Conservation (phyloP, 2,797 vertebrate species). For the Squalus acanthias region DNA sequence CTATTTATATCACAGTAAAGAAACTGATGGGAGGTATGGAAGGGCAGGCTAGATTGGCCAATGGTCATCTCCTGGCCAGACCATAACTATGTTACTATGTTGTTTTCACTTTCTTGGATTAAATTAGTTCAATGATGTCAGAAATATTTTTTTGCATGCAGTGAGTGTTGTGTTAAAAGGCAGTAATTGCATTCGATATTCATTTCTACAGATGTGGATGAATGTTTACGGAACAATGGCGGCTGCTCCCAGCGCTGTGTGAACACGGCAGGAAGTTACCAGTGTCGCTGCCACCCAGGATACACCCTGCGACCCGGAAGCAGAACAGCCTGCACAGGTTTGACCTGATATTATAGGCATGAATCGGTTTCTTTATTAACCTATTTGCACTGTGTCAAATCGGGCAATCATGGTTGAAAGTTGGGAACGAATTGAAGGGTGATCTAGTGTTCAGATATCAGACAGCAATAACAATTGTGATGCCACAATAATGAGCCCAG, state of each 20-base stretch:
- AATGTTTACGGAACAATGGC: conserved; percentile 17
- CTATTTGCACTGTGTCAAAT: neutral
- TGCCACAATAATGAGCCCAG: too few relatives aligned
- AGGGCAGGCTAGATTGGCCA: neutral
- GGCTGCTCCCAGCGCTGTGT: conserved; percentile 28
- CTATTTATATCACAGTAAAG: neutral
- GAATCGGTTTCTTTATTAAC: neutral
- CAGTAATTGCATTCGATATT: neutral
- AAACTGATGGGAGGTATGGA: neutral
- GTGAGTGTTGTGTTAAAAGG: neutral
- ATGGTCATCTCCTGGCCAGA: neutral
- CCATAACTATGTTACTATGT: neutral
- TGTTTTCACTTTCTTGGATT: neutral
- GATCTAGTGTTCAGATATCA: neutral
- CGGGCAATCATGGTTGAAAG: neutral
- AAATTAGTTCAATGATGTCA: neutral
- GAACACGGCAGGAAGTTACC: conserved; percentile 25
- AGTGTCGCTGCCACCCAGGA: neutral
- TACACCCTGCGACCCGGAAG: neutral
- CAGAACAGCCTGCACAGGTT: neutral
- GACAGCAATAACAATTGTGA: too few relatives aligned
- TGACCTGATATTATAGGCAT: neutral
- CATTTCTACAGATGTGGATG: conserved; percentile 29
- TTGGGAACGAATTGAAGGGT: neutral
- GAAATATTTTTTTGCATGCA: neutral